Conservation (phyloP, 2,113 vertebrate species). For the Eudyptes chrysolophus region DNA sequence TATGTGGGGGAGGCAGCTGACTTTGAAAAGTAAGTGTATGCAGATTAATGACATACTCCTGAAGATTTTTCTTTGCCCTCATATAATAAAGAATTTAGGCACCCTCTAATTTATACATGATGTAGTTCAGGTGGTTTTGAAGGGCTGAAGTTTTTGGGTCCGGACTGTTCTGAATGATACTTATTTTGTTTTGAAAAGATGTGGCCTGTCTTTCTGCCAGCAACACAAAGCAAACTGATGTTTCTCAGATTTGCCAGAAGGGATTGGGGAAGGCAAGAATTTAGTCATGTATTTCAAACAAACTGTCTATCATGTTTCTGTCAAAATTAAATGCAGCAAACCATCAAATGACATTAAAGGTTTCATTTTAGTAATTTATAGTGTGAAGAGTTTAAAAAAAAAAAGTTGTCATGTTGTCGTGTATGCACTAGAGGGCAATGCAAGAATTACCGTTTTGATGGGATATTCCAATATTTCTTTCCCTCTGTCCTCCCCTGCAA, state of each 20-base stretch:
- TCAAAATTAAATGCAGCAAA: constrained; percentile 33
- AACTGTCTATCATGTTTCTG: background rate
- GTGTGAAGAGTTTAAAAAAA: background rate
- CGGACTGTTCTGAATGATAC: background rate
- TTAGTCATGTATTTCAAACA: background rate
- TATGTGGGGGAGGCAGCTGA: background rate
- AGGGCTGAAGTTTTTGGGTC: background rate
- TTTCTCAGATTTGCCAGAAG: background rate
- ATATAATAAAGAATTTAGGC: background rate
- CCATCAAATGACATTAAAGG: constrained; percentile 26
- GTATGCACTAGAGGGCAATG: constrained; percentile 77
- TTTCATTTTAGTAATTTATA: constrained; percentile 1
- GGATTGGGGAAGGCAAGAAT: background rate
- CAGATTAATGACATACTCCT: background rate
- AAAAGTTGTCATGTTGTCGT: background rate
- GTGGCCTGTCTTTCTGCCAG: background rate
- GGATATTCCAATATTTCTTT: background rate
- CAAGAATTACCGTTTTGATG: constrained; percentile 56
- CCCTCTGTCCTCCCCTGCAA: background rate
- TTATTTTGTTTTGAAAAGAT: background rate
- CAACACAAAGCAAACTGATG: background rate
- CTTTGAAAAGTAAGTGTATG: background rate
- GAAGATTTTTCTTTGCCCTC: background rate
- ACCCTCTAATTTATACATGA: background rate
- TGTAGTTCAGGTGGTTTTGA: background rate